A percentile compares a stretch with the other conserved stretches of the same genome.
phyloP scores from a whole-genome alignment of 2,113 vertebrate species.

The Hippocampus zosterae region DNA sequence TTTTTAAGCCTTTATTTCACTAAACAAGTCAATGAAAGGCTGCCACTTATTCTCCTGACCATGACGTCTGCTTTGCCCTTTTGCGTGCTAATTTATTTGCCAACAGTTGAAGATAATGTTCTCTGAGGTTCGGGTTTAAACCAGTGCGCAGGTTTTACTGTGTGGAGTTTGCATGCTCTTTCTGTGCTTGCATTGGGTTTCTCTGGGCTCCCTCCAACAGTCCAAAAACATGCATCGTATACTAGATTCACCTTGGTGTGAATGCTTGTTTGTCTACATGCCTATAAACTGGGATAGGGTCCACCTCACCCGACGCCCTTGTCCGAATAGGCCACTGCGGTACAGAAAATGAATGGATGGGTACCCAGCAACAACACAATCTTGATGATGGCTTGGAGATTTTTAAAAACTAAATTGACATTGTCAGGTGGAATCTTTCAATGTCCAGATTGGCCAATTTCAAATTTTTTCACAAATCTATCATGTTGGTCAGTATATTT shows the following conservation, averaged over 20 bases:
- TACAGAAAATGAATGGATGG: too few species aligned
- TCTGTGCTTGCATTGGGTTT: too few species aligned
- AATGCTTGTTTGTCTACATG: background rate
- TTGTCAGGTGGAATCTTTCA: too few species aligned
- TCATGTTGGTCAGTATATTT: too few species aligned
- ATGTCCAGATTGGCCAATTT: background rate
- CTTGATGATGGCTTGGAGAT: too few species aligned
- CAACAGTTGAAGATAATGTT: background rate
- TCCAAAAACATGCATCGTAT: too few species aligned
- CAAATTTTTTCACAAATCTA: background rate
- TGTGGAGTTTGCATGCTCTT: background rate
- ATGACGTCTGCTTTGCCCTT: background rate
- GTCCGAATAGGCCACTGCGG: too few species aligned
- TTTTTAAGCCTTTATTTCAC: slow-evolving; percentile 15
- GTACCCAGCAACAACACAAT: too few species aligned
- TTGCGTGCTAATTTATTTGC: background rate
- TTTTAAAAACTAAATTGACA: too few species aligned
- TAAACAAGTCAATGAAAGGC: slow-evolving; percentile 1
- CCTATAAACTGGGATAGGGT: background rate
- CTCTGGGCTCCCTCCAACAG: too few species aligned
- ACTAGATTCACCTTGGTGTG: background rate
- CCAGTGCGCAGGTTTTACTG: background rate
- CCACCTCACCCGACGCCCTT: too few species aligned
- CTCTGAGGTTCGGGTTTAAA: background rate
- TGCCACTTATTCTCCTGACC: background rate